Conservation (phyloP, 2,888 invertebrate genomes). For the Pachycephus smyrnensis region DNA sequence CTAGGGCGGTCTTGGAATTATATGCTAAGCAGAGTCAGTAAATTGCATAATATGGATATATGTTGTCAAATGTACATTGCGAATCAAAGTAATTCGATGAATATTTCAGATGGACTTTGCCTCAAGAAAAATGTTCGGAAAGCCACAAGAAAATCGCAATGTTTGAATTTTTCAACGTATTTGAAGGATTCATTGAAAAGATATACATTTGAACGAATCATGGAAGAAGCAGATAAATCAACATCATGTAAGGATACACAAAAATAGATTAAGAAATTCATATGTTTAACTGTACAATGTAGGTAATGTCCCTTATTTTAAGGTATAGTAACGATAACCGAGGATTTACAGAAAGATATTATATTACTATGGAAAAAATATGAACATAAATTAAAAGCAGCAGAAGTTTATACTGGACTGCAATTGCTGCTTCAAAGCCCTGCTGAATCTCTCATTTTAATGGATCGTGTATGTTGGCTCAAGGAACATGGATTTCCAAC, state of each 20-base stretch:
- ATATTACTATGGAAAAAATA: conserved; percentile 47
- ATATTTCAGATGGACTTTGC: conserved; percentile 46
- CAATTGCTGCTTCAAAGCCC: conserved; percentile 57
- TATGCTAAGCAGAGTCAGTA: conserved; percentile 72
- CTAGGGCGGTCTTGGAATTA: conserved; percentile 74
- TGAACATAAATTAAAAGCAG: conserved; percentile 37
- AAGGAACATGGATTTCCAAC: conserved; percentile 47
- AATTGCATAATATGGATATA: not conserved
- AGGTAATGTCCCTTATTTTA: too few species aligned
- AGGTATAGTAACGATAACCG: not conserved
- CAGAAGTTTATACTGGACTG: conserved; percentile 58
- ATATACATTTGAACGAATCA: conserved; percentile 39
- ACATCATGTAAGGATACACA: too few species aligned
- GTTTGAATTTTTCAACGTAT: conserved; percentile 51
- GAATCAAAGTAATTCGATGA: not conserved
- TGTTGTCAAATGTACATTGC: conserved; percentile 1
- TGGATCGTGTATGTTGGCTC: conserved; percentile 55
- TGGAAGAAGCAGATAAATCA: too few species aligned
- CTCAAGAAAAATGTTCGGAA: conserved; percentile 54
- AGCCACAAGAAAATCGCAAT: conserved; percentile 59
- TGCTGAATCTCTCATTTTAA: conserved; percentile 56
- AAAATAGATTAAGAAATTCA: too few species aligned
- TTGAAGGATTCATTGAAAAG: conserved; percentile 50
- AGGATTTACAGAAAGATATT: conserved; percentile 34
- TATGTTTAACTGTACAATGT: too few species aligned